These are phyloP conservation scores for Prorops nasuta DNA, from an alignment of 1,140 invertebrate genomes.

Conservation along the genomic window DNA sequence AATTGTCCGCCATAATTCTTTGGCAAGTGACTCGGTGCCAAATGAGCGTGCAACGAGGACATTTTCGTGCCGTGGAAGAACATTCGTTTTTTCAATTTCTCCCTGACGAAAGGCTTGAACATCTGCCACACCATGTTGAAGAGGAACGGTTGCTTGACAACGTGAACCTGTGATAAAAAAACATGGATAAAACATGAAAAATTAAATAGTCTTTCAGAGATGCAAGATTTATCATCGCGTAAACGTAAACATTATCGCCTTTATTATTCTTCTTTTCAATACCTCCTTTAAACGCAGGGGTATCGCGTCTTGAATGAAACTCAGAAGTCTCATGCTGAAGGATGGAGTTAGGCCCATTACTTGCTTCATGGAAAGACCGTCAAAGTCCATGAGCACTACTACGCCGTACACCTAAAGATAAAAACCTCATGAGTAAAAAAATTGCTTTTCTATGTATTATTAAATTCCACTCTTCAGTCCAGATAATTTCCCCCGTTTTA, in stretches of 20 bases:
- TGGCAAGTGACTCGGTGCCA: conserved; percentile 68
- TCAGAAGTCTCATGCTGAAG: conserved; percentile 72
- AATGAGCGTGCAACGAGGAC: conserved; percentile 67
- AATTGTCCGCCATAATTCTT: conserved; percentile 72
- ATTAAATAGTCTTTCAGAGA: too few species aligned
- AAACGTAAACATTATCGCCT: too few species aligned
- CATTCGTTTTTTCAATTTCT: conserved; percentile 78
- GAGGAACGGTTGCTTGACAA: conserved; percentile 85
- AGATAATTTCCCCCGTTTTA: too few species aligned
- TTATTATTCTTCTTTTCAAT: conserved; percentile 8
- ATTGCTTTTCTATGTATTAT: too few species aligned
- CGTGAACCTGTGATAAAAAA: conserved; percentile 62
- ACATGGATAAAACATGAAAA: neutral
- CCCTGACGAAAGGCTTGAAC: conserved; percentile 83
- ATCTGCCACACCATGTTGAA: conserved; percentile 87
- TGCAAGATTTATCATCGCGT: too few species aligned
- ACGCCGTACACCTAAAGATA: conserved; percentile 61
- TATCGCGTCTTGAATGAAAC: conserved; percentile 85
- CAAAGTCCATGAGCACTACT: conserved; percentile 79
- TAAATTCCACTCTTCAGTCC: too few species aligned
- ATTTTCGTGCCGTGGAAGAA: conserved; percentile 78
- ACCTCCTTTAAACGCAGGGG: conserved; percentile 82
- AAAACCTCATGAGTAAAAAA: too few species aligned
- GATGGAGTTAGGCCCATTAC: conserved; percentile 67
- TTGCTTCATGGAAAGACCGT: conserved; percentile 73